Conservation (phyloP, 2,113 vertebrate genomes). For the Zootoca vivipara region DNA sequence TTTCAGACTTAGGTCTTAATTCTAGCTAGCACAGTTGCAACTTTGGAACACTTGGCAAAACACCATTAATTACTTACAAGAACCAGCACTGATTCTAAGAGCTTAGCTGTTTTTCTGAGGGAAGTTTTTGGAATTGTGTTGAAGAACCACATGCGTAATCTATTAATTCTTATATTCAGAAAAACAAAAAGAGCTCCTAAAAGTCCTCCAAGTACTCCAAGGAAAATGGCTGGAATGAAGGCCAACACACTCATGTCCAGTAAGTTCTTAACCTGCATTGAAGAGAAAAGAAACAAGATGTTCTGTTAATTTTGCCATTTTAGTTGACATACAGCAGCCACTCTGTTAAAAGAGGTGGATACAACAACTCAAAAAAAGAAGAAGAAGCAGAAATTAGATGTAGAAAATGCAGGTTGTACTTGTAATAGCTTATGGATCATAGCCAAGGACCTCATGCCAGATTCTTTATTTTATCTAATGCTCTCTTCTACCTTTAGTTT, state of each 20-base stretch:
- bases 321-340: conserved; percentile 31
- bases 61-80: conserved; percentile 58
- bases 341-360: conserved; percentile 28
- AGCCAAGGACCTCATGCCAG: conserved; percentile 29
- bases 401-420: conserved; percentile 38
- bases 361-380: neutral
- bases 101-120: conserved; percentile 59
- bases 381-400: conserved; percentile 15
- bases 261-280: conserved; percentile 60
- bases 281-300: conserved; percentile 34
- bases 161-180: conserved; percentile 66
- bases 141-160: conserved; percentile 50
- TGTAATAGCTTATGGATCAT: neutral
- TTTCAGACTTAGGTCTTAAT: neutral
- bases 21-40: conserved; percentile 15
- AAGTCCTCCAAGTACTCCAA: conserved; percentile 64
- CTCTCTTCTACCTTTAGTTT: neutral
- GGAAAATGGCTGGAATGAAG: conserved; percentile 54
- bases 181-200: conserved; percentile 60
- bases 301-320: conserved; percentile 41
- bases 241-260: conserved; percentile 58
- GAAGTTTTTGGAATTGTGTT: conserved; percentile 54
- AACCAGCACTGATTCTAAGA: conserved; percentile 57
- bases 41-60: neutral
- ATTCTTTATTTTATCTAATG: neutral